phyloP scores from a whole-genome alignment of 2,888 invertebrate species.

The Agrypnus murinus region DNA sequence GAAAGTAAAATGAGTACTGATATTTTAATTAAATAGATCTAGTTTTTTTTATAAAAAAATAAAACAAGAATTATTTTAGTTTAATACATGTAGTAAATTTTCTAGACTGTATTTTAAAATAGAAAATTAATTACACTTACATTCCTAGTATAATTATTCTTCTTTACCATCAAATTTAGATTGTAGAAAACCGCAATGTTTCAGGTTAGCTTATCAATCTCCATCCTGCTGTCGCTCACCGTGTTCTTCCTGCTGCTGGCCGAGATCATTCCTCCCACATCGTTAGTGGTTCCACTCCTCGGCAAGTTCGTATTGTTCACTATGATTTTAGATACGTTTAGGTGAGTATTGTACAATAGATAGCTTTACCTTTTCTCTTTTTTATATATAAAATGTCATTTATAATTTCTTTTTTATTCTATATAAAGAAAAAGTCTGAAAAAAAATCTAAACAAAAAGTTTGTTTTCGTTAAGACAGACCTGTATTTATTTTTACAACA shows the following conservation, averaged over 20 bases:
- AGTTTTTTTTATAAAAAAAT: too few relatives aligned
- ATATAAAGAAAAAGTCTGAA: too few relatives aligned
- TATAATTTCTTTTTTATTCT: too few relatives aligned
- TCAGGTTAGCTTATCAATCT: constrained; percentile 94
- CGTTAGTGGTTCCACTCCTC: constrained; percentile 92
- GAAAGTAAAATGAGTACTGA: too few relatives aligned
- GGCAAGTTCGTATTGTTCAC: constrained; percentile 97
- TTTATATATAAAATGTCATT: neutral
- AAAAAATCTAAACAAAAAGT: neutral
- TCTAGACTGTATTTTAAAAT: constrained; percentile 2
- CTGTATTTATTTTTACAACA: neutral
- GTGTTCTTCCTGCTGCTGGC: constrained; percentile 96
- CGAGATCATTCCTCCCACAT: constrained; percentile 93
- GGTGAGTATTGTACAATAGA: too few relatives aligned
- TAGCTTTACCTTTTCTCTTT: neutral
- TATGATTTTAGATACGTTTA: constrained; percentile 96
- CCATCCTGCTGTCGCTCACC: constrained; percentile 94
- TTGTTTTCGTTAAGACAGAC: neutral
- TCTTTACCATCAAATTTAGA: constrained; percentile 32
- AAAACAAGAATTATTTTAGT: too few relatives aligned
- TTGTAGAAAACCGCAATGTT: constrained; percentile 50
- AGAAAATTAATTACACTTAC: neutral
- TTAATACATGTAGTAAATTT: too few relatives aligned
- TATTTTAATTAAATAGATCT: too few relatives aligned
- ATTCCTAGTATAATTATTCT: constrained; percentile 31